Base-by-base conservation (phyloP, 2,888 invertebrate species). In the Amiota minor region DNA sequence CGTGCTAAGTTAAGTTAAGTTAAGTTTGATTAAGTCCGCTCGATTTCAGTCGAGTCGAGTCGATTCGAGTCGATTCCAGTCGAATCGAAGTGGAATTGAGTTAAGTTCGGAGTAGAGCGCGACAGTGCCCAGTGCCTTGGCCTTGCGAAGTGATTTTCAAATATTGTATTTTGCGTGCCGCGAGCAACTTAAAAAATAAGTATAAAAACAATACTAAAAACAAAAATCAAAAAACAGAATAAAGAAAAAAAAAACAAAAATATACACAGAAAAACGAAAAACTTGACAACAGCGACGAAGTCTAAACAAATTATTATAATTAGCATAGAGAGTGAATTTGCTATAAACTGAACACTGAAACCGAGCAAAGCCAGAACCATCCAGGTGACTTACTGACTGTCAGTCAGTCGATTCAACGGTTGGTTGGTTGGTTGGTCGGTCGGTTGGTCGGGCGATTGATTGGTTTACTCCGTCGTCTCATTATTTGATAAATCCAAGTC, bases 231-330 rank as follows among this genome's bases (percentile, higher is more conserved):
- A 59, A 59, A 59, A 18, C 12, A 11, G 59, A 59, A 9, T 59
- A 35, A 6, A 35, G 6, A 35, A 35, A 35, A 35, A 35, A 35
- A 35, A 35, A 2, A 23, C 3, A 23, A 1, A 2, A 2, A 23
- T 3, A 2, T 23, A 23, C 23, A 35, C 35, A 35, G 6, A 35
- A 35, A 35, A 35, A 35, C 53, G 18, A 67, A 20, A 47, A 47
- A 49, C 23, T 62, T 53, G 53, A n/a, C 67, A 35, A 23, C 50
- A 53, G 50, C 53, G 64, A 62, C 68, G 47, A 23, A 49, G 50
- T 35, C 49, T 45, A 64, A 70, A 55, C 76, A 78, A 86, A 84
- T 86, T 84, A 84, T 85, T 76, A 85, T 86, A 84, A 84, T 84
- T 84, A 86, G 86, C 85, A 78, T 83, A 83, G 76, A 72, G 72